Conservation (phyloP, 2,888 invertebrate species). For the Masnerella sp. region DNA sequence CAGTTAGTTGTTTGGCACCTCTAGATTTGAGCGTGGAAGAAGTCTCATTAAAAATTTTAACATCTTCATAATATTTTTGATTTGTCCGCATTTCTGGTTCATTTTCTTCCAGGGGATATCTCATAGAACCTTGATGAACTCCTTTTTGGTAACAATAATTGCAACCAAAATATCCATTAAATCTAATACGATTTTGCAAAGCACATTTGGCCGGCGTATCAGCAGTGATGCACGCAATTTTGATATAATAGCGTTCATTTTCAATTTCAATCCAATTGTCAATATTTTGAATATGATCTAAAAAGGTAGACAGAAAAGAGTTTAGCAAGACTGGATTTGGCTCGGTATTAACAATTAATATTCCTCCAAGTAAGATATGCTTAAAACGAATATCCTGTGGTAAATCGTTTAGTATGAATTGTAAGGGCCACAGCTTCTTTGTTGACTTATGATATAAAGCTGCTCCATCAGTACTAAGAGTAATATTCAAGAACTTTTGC, state of each 20-base stretch:
- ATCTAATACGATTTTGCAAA: conserved; percentile 16
- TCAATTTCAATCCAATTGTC: not conserved
- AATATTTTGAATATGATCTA: not conserved
- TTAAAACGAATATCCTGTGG: conserved; percentile 11
- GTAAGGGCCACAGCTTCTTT: conserved; percentile 22
- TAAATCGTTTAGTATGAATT: conserved; percentile 17
- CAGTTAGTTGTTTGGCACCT: not conserved
- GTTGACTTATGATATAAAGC: conserved; percentile 15
- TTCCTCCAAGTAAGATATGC: conserved; percentile 7
- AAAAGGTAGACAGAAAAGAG: conserved; percentile 2
- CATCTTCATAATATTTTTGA: conserved; percentile 8
- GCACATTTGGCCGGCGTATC: conserved; percentile 6
- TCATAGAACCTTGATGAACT: conserved; percentile 4
- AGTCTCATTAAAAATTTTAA: not conserved
- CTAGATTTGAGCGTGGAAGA: not conserved
- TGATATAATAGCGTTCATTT: not conserved
- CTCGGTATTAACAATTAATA: conserved; percentile 6
- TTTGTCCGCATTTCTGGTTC: conserved; percentile 3
- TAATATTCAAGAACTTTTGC: conserved; percentile 7
- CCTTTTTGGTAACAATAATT: conserved; percentile 21
- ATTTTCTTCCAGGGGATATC: conserved; percentile 4
- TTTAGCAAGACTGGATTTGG: conserved; percentile 3
- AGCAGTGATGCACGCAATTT: conserved; percentile 5
- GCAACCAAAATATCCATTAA: conserved; percentile 23
- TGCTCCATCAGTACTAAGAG: conserved; percentile 19